These are phyloP conservation scores for Sinopyrophorus schimmeli DNA, from an alignment of 2,888 invertebrate genomes.

Conservation along the genomic window DNA sequence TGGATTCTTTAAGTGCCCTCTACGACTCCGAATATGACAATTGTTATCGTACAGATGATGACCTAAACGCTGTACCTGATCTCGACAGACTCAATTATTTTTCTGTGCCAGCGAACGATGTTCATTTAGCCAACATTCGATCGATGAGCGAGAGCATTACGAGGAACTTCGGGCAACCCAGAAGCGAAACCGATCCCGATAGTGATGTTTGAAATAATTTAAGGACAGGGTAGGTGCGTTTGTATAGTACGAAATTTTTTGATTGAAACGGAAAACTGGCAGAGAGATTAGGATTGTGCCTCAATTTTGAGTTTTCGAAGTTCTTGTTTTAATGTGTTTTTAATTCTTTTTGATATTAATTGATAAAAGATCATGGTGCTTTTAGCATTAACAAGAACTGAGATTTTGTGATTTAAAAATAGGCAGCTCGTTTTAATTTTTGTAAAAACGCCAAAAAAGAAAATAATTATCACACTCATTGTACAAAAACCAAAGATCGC, in stretches of 20 bases:
- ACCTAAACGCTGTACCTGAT: slow-evolving; percentile 54
- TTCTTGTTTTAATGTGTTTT: slow-evolving; percentile 17
- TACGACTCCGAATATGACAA: slow-evolving; percentile 78
- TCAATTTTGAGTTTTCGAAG: slow-evolving; percentile 15
- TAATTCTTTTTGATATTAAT: slow-evolving; percentile 12
- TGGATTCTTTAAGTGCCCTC: slow-evolving; percentile 80
- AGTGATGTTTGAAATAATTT: slow-evolving; percentile 61
- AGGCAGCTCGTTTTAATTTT: slow-evolving; percentile 31
- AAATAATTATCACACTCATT: too few relatives aligned
- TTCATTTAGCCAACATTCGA: slow-evolving; percentile 73
- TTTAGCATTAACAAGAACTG: slow-evolving; percentile 43
- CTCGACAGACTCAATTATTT: slow-evolving; percentile 55
- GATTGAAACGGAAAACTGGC: slow-evolving; percentile 1
- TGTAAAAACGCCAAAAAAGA: slow-evolving; percentile 23
- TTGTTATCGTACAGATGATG: slow-evolving; percentile 60
- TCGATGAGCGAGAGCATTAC: slow-evolving; percentile 78
- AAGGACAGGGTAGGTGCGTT: slow-evolving; percentile 23
- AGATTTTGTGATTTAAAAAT: slow-evolving; percentile 44
- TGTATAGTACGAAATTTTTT: slow-evolving; percentile 6
- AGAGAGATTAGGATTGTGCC: slow-evolving; percentile 26
- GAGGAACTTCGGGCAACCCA: slow-evolving; percentile 73
- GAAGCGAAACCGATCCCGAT: slow-evolving; percentile 67
- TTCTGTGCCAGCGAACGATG: slow-evolving; percentile 57
- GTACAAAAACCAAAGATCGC: slow-evolving; percentile 33
- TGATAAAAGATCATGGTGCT: slow-evolving; percentile 38